phyloP scores from a whole-genome alignment of 2,888 invertebrate species.

The Aphodius granarius region DNA sequence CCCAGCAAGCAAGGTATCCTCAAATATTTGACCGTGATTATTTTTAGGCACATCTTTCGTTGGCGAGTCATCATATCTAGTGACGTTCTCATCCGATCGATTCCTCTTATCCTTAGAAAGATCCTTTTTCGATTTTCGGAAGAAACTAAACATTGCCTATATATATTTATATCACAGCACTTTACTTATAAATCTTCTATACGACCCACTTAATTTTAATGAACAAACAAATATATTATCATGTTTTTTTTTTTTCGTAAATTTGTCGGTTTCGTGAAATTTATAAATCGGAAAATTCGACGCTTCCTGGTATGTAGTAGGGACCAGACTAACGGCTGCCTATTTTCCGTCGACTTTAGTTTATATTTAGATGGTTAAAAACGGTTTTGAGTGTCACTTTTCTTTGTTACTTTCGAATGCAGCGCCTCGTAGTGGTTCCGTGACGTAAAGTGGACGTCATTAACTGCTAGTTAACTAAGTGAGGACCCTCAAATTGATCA shows the following conservation, averaged over 20 bases:
- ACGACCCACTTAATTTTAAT: not conserved
- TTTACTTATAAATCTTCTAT: not conserved
- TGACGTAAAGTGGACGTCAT: not conserved
- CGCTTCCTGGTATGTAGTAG: not conserved
- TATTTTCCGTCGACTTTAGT: not conserved
- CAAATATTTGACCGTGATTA: conserved; percentile 42
- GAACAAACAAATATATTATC: not conserved
- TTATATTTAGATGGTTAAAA: not conserved
- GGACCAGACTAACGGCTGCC: not conserved
- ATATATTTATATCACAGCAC: not conserved
- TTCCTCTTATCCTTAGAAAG: not conserved
- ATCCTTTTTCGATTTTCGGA: conserved; percentile 47
- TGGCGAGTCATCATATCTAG: conserved; percentile 22
- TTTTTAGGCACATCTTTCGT: conserved; percentile 46
- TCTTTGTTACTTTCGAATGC: not conserved
- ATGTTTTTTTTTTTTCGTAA: not conserved
- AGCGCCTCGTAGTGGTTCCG: not conserved
- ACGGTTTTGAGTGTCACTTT: not conserved
- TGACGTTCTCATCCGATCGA: not conserved
- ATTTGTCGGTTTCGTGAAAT: not conserved
- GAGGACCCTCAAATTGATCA: not conserved
- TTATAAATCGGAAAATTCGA: not conserved
- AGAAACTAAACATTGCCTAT: conserved; percentile 47
- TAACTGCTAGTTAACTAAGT: not conserved
- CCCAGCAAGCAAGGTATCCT: conserved; percentile 41